Percentiles rank a stretch among this genome's conserved stretches.
Conservation (phyloP, 2,113 vertebrate species). For the Glaucidium brasilianum region DNA sequence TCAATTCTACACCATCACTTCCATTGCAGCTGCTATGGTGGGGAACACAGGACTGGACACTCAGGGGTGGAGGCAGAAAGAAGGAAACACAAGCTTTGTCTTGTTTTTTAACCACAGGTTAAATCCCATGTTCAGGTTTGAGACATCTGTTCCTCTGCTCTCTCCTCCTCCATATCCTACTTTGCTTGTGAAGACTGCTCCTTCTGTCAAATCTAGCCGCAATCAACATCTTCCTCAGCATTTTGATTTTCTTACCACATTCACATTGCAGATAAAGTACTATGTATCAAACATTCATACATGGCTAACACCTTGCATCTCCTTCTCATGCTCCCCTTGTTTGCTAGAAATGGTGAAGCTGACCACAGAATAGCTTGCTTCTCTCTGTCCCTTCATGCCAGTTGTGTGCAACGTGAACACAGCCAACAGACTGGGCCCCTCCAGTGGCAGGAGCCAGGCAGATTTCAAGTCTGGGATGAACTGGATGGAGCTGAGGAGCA, state of each 20-base stretch:
- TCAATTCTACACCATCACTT: background rate
- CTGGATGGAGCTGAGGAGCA: background rate
- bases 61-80: background rate
- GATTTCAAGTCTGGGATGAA: background rate
- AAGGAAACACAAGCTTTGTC: background rate
- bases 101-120: too few species aligned
- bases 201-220: background rate
- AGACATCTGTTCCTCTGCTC: background rate
- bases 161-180: background rate
- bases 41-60: rapidly evolving
- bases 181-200: background rate
- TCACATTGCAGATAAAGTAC: background rate
- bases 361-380: background rate
- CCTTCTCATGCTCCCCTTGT: background rate
- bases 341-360: background rate
- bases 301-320: background rate
- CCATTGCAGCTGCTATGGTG: rapidly evolving
- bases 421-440: background rate
- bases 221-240: background rate
- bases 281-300: background rate
- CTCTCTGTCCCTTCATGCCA: background rate
- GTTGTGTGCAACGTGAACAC: background rate
- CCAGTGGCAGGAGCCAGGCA: background rate
- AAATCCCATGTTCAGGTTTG: too few species aligned
- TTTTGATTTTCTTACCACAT: background rate